phyloP scores from a whole-genome alignment of 2,113 vertebrate genomes.

The Amphilophus citrinellus region DNA sequence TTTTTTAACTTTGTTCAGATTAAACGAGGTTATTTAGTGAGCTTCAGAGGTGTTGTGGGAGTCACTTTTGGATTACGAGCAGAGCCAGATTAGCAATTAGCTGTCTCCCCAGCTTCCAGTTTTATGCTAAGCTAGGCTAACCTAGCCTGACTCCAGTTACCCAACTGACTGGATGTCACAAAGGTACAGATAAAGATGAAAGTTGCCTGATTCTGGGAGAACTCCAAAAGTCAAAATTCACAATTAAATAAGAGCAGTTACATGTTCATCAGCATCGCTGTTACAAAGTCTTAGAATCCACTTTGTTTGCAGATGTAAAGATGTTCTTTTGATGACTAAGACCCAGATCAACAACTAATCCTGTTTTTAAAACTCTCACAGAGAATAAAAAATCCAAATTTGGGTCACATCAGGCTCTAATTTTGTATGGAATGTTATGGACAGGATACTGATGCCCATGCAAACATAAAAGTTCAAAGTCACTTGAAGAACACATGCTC shows the following conservation, averaged over 20 bases:
- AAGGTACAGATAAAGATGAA: neutral
- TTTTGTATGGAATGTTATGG: too few species aligned
- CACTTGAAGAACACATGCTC: neutral
- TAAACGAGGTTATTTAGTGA: neutral
- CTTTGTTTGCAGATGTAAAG: neutral
- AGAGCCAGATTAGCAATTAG: neutral
- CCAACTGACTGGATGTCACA: neutral
- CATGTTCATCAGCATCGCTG: neutral
- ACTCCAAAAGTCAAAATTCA: neutral
- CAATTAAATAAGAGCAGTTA: neutral
- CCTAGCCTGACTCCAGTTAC: neutral
- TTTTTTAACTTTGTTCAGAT: too few species aligned
- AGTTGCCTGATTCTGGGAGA: neutral
- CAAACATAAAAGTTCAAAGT: neutral
- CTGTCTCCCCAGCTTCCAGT: neutral
- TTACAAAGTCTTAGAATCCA: too few species aligned
- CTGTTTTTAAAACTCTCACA: neutral
- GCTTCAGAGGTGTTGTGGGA: neutral
- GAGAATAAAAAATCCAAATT: too few species aligned
- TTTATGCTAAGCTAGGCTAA: neutral
- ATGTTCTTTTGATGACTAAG: neutral
- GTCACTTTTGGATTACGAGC: accelerated
- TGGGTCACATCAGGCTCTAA: too few species aligned
- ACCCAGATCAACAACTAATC: neutral
- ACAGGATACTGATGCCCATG: neutral